Evolutionary conservation across 1,140 invertebrate species (phyloP), one percentile per base, ranked within the genome.

Genomic region (Neodiprion virginianus): DNA sequence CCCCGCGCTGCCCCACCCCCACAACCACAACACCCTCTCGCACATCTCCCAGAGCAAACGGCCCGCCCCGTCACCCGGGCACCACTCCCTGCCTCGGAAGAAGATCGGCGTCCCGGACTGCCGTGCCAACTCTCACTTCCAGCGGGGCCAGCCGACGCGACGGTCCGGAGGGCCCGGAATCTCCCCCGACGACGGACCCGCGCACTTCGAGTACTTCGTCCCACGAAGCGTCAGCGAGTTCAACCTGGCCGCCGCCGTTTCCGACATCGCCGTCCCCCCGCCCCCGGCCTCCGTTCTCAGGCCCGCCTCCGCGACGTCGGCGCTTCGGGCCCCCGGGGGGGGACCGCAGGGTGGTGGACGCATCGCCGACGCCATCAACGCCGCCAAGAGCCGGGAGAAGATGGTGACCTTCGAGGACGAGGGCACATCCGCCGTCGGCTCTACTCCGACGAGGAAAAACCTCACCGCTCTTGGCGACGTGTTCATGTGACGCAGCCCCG

Each of bases 321-420:
- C 80, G 73, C 80, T 28, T 79, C 82, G 50, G 76, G 75, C 76
- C 77, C 78, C 77, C 48, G 49, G 80, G 75, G 74, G 78, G 78
- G 79, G 50, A 81, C 80, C 70, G 87, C 73, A 73, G 71, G 84
- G 73, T 76, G 87, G 77, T 80, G 83, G 73, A 74, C 77, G 77
- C 74, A 76, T 80, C 78, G 83, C 74, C 76, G 88, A 81, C 75
- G 65, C 82, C 75, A 76, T 81, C 73, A 82, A 88, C 48, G 85
- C 82, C 12, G 81, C 86, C 1, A 89, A 89, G 53, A 88, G 89
- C 53, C 89, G 93, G 53, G 94, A 94, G 82, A 95, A 95, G 86
- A 94, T 94, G 91, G 94, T 95, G 14, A 95, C 94, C 1, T 95
- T 95, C 79, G 94, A 95, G 79, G 94, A 95, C 79, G 94, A 95